Evolutionary conservation across 2,113 vertebrate genomes (phyloP).

Genomic region (Ceyx melanurus): DNA sequence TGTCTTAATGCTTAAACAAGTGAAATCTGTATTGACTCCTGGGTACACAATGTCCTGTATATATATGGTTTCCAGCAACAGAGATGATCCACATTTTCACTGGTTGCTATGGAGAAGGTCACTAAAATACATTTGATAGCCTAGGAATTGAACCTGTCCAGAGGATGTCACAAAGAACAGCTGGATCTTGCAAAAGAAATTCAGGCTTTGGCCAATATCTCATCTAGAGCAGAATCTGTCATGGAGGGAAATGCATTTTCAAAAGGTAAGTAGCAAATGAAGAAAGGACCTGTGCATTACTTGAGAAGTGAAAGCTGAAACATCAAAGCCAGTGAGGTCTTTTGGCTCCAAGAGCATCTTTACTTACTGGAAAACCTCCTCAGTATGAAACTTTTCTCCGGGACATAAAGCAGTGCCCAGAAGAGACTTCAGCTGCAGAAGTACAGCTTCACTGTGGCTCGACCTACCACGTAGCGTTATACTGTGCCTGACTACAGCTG

Average conservation of each 20-base stretch:
- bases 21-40: not conserved
- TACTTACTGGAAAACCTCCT: not conserved
- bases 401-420: not conserved
- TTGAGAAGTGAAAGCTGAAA: not conserved
- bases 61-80: not conserved
- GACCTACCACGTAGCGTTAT: not conserved
- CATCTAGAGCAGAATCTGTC: not conserved
- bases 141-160: not conserved
- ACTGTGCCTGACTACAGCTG: not conserved
- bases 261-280: not conserved
- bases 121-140: not conserved
- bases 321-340: fast-evolving
- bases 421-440: not conserved
- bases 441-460: not conserved
- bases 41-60: not conserved
- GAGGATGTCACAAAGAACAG: not conserved
- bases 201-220: not conserved
- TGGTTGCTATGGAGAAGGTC: not conserved
- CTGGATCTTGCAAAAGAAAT: not conserved
- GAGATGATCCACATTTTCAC: not conserved
- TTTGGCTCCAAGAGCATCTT: not conserved
- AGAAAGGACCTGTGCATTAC: not conserved
- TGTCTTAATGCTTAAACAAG: constrained; percentile 4
- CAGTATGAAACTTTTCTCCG: not conserved
- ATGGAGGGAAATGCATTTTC: not conserved